Conservation (phyloP, 2,888 invertebrate genomes). For the Bellardia pandia region DNA sequence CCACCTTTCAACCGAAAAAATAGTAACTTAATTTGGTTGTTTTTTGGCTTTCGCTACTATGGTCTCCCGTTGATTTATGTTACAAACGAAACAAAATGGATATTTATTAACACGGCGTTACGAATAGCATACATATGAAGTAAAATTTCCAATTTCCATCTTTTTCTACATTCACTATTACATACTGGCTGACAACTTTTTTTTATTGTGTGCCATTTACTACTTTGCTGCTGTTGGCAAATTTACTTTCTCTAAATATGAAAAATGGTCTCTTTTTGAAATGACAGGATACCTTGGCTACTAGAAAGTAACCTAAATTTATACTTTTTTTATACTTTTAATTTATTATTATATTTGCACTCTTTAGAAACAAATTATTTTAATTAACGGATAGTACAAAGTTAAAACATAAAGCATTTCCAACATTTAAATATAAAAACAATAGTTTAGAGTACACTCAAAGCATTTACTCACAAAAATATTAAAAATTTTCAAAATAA, state of each 20-base stretch:
- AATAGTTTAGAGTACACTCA: not conserved
- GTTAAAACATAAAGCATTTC: not conserved
- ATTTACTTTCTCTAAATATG: slow-evolving; percentile 62
- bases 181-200: not conserved
- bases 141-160: slow-evolving; percentile 21
- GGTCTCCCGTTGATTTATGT: slow-evolving; percentile 59
- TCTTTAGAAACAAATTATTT: slow-evolving; percentile 9
- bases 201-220: not conserved
- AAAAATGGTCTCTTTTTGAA: slow-evolving; percentile 52
- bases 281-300: slow-evolving; percentile 45
- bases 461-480: not conserved
- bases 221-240: slow-evolving; percentile 33
- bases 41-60: slow-evolving; percentile 11
- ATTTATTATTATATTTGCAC: not conserved
- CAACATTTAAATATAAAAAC: not conserved
- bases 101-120: slow-evolving; percentile 67
- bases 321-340: not conserved
- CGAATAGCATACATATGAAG: slow-evolving; percentile 46
- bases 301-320: slow-evolving; percentile 58
- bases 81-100: slow-evolving; percentile 66
- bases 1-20: slow-evolving; percentile 45
- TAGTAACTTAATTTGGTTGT: slow-evolving; percentile 8
- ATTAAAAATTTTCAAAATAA: not conserved
- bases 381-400: slow-evolving; percentile 51
- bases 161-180: slow-evolving; percentile 22